A percentile compares a stretch with the other conserved stretches of the same genome.
phyloP scores from a whole-genome alignment of 37 sponge, comb jelly and placozoan species.

The Cladorhizidae sp. region DNA sequence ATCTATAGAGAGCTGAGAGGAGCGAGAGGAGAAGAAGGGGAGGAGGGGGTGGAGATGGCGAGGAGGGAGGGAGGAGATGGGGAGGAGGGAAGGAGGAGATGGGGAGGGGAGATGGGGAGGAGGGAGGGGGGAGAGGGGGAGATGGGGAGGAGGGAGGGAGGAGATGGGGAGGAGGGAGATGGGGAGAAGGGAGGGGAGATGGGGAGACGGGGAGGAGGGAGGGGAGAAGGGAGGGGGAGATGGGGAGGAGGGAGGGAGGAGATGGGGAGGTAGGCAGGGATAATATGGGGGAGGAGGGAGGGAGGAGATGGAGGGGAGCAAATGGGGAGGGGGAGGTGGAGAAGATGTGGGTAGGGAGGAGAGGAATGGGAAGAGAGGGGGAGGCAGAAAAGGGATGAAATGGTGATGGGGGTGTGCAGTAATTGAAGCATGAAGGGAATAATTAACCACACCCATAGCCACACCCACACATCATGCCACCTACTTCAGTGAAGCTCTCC shows the following conservation, averaged over 20 bases:
- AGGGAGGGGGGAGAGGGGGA: no score
- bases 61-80: no score
- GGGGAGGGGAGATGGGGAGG: background rate
- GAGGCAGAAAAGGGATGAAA: background rate
- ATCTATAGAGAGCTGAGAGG: slow-evolving; percentile 40
- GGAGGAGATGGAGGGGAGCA: background rate
- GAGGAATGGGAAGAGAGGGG: no score
- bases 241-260: background rate
- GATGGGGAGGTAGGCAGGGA: no score
- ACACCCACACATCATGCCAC: background rate
- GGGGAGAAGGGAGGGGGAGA: no score
- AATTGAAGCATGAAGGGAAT: no score
- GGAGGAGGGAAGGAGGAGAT: background rate
- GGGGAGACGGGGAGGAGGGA: no score
- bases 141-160: background rate
- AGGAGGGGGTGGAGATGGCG: background rate
- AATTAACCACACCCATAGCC: background rate
- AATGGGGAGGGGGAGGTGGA: no score
- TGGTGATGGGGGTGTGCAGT: no score
- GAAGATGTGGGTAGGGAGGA: background rate
- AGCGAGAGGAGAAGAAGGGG: background rate
- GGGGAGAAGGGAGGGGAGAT: no score
- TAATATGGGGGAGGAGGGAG: no score
- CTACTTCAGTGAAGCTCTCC: background rate
- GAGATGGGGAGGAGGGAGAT: no score